Evolutionary conservation across 2,888 invertebrate genomes (phyloP).

Genomic region (Thysanoteuthis rhombus): DNA sequence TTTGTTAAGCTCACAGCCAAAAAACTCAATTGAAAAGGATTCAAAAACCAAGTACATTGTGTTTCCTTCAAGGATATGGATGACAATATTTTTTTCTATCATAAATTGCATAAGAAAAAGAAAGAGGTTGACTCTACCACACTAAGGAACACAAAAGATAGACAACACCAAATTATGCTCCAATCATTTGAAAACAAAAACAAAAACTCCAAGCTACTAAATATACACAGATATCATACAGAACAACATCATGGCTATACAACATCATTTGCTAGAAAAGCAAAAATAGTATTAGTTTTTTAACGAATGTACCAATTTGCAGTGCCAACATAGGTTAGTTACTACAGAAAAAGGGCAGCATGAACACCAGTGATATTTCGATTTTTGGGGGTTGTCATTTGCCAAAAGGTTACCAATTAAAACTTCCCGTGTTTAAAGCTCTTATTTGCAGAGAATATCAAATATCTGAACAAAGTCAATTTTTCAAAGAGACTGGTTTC

Average conservation of each 20-base stretch:
- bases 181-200: background rate
- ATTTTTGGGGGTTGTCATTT: background rate
- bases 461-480: too few species aligned
- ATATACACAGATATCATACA: background rate
- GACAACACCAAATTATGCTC: background rate
- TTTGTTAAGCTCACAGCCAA: too few species aligned
- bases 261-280: background rate
- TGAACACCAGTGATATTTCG: background rate
- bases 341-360: background rate
- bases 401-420: background rate
- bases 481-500: background rate
- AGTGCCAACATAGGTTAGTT: background rate
- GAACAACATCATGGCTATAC: background rate
- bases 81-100: too few species aligned
- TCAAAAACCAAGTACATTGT: too few species aligned
- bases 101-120: background rate
- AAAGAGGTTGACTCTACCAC: background rate
- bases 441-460: too few species aligned
- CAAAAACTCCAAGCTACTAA: background rate
- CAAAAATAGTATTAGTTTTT: background rate
- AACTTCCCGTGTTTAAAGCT: too few species aligned
- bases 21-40: too few species aligned
- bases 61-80: too few species aligned
- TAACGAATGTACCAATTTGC: background rate
- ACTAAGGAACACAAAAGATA: background rate